phyloP scores from a whole-genome alignment of 2,113 vertebrate species.

The Charadrius vociferus region DNA sequence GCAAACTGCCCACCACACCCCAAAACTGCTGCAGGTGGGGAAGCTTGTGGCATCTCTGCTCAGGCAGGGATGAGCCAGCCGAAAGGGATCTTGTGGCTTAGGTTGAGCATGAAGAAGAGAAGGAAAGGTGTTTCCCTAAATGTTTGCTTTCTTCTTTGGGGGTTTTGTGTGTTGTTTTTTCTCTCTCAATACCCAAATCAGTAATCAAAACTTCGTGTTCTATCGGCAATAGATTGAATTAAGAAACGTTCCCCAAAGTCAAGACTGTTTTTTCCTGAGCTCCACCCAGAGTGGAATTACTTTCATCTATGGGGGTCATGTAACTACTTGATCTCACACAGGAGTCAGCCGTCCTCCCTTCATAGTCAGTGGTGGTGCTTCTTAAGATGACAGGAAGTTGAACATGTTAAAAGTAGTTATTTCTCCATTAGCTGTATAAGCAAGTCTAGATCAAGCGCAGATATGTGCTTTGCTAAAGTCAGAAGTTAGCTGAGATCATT shows the following conservation, averaged over 20 bases:
- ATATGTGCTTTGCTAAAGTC: not conserved
- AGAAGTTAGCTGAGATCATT: not conserved
- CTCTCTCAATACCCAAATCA: not conserved
- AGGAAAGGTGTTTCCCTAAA: not conserved
- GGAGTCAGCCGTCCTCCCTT: not conserved
- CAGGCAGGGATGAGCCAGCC: not conserved
- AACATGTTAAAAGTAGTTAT: not conserved
- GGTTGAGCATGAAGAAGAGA: not conserved
- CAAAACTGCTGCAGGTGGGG: not conserved
- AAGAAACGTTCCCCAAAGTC: not conserved
- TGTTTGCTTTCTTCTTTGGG: not conserved
- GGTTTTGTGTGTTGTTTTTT: not conserved
- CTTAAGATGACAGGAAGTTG: not conserved
- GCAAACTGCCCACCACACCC: fast-evolving
- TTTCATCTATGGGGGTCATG: not conserved
- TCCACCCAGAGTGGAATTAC: not conserved
- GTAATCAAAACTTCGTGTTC: not conserved
- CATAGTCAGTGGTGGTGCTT: not conserved
- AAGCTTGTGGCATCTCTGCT: fast-evolving
- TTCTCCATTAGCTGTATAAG: not conserved
- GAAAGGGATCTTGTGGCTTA: not conserved
- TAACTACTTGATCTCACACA: not conserved
- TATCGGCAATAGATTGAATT: not conserved
- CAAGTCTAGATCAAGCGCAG: not conserved
- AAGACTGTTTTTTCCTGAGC: not conserved